A percentile compares a stretch with the other conserved stretches of the same genome.
phyloP scores from a whole-genome alignment of 92 coral and sea anemone species.

The Porites rus region DNA sequence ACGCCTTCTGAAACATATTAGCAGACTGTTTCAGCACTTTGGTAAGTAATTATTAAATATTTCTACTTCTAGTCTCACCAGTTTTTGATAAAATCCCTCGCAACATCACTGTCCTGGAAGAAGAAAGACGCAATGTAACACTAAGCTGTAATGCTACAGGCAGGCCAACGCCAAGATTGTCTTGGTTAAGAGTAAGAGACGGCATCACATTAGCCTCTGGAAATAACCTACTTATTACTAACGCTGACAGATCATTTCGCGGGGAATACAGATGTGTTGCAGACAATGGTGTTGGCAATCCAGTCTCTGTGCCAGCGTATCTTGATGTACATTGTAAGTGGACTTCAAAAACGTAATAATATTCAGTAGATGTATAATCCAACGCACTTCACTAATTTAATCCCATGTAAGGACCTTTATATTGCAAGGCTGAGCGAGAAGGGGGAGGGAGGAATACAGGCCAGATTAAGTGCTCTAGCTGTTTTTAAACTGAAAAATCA shows the following conservation, averaged over 20 bases:
- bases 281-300: slow-evolving; percentile 70
- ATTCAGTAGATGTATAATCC: too few relatives aligned
- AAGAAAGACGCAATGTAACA: slow-evolving; percentile 34
- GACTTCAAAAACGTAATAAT: too few relatives aligned
- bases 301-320: slow-evolving; percentile 32
- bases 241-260: slow-evolving; percentile 53
- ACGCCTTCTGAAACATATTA: not conserved
- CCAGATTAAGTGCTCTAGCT: too few relatives aligned
- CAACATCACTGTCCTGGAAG: slow-evolving; percentile 52
- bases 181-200: slow-evolving; percentile 41
- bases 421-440: too few relatives aligned
- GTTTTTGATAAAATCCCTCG: slow-evolving; percentile 32
- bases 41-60: not conserved
- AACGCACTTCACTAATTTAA: too few relatives aligned
- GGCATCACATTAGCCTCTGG: slow-evolving; percentile 23
- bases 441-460: too few relatives aligned
- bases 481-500: too few relatives aligned
- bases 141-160: slow-evolving; percentile 79
- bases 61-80: slow-evolving; percentile 48
- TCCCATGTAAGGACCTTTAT: too few relatives aligned
- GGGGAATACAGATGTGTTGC: slow-evolving; percentile 79
- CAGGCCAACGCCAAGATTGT: slow-evolving; percentile 50
- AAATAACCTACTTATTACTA: slow-evolving; percentile 11
- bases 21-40: not conserved
- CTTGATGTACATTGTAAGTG: slow-evolving; percentile 76